Evolutionary conservation across 2,113 vertebrate species (phyloP).

Genomic region (Uria lomvia): DNA sequence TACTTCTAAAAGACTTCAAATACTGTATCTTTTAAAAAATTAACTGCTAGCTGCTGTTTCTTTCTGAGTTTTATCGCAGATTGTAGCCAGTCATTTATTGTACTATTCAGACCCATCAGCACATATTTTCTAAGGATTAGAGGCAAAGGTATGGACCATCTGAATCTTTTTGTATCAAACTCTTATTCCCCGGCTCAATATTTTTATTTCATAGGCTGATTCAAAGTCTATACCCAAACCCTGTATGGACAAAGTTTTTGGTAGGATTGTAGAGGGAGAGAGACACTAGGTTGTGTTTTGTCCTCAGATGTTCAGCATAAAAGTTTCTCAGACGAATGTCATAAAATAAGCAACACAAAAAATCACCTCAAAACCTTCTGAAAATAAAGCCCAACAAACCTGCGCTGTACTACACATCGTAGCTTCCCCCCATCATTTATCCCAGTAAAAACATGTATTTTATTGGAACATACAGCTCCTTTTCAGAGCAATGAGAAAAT

Average conservation of each 20-base stretch:
- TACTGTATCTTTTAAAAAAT: neutral
- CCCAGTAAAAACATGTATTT: neutral
- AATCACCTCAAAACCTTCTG: neutral
- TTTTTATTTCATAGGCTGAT: neutral
- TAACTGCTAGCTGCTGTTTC: neutral
- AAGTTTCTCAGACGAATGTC: neutral
- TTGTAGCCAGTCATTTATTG: neutral
- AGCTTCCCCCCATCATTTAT: neutral
- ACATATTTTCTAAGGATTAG: neutral
- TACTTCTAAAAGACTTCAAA: neutral
- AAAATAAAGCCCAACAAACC: neutral
- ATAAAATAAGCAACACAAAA: neutral
- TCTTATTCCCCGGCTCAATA: neutral
- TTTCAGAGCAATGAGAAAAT: neutral
- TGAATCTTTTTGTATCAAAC: neutral
- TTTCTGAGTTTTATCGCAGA: neutral
- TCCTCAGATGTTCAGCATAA: neutral
- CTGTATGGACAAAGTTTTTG: fast-evolving
- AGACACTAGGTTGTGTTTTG: neutral
- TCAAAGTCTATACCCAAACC: neutral
- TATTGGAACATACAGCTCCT: neutral
- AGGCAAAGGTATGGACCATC: neutral
- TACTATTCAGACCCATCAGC: neutral
- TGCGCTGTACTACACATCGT: neutral
- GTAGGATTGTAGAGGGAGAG: neutral